Evolutionary conservation across 1,140 invertebrate genomes (phyloP), one percentile per base, ranked within the genome.

Genomic region (Drosophila teissieri): DNA sequence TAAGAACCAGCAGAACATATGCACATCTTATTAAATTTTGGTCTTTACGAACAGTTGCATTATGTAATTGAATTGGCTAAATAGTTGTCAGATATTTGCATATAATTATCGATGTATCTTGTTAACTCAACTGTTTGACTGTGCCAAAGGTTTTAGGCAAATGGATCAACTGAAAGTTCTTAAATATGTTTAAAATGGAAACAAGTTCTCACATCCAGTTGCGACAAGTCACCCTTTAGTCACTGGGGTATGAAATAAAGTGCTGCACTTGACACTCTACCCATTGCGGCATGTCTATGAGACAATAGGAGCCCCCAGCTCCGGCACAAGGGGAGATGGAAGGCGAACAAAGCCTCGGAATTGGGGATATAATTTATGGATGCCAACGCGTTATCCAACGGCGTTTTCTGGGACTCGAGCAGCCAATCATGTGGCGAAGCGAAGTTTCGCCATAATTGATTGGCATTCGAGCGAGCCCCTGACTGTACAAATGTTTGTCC

Each of bases 361-460:
- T 51, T 44, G 4, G 31, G 48, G 42, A 70, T 36, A 86, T 80
- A 88, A 85, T 88, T 85, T 85, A 85, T 85, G 83, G 83, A 78
- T 83, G 60, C 39, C 82, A 86, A 56, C 60, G 68, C 58, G 70
- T 85, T 85, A 85, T 85, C 82, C 82, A 85, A 85, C 54, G 61
- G 56, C 82, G 63, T 68, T 69, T 76, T 62, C 57, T 65, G 64
- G 72, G 72, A 67, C 49, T 44, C 42, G 64, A 54, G 36, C 45
- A 53, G 48, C 64, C 48, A 44, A 51, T 22, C 65, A 57, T 36
- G 65, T 62, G 48, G 7, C 34, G 10, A 58, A 52, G 7, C 34
- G 10, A 58, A 52, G 48, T 40, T 46, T 44, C 12, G 69, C 45
- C 45, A 63, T 77, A 83, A 85, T 85, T 83, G 80, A 83, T 83